Evolutionary conservation across 2,888 invertebrate genomes (phyloP).

Genomic region (Tribolium freemani): DNA sequence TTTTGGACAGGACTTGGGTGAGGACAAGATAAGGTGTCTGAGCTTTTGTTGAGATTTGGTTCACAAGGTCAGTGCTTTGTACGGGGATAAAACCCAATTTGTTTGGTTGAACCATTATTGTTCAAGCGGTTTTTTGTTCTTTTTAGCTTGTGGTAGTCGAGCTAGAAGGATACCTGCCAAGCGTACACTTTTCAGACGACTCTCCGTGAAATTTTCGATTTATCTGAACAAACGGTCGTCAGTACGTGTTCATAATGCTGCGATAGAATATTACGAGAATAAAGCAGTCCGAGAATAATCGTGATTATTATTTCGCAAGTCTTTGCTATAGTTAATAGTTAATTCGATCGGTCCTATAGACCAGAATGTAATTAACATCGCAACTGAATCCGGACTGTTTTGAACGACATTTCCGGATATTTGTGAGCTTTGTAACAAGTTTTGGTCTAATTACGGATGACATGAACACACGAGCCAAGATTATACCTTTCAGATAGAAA

Average conservation of each 20-base stretch:
- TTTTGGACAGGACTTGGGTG: neutral
- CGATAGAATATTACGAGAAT: slow-evolving; percentile 37
- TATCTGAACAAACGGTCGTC: slow-evolving; percentile 46
- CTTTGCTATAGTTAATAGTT: slow-evolving; percentile 13
- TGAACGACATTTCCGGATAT: slow-evolving; percentile 6
- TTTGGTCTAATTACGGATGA: slow-evolving; percentile 25
- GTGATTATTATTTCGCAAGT: neutral
- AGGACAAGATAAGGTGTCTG: neutral
- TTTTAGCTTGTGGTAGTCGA: slow-evolving; percentile 37
- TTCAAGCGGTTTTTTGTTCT: slow-evolving; percentile 3
- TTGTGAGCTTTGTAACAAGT: slow-evolving; percentile 26
- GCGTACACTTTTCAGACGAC: slow-evolving; percentile 33
- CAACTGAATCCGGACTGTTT: too few relatives aligned
- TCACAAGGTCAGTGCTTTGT: slow-evolving; percentile 2
- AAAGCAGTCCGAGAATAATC: slow-evolving; percentile 15
- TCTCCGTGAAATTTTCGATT: slow-evolving; percentile 46
- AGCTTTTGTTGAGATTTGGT: neutral
- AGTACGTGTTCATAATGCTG: slow-evolving; percentile 43
- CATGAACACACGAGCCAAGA: slow-evolving; percentile 12
- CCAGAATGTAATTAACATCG: slow-evolving; percentile 7
- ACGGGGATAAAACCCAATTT: slow-evolving; percentile 4
- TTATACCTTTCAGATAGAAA: slow-evolving; percentile 40
- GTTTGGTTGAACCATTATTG: slow-evolving; percentile 6
- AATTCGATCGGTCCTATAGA: neutral
- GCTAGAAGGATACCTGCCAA: slow-evolving; percentile 40